phyloP scores from a whole-genome alignment of 2,888 invertebrate genomes.

The Clanis bilineata region DNA sequence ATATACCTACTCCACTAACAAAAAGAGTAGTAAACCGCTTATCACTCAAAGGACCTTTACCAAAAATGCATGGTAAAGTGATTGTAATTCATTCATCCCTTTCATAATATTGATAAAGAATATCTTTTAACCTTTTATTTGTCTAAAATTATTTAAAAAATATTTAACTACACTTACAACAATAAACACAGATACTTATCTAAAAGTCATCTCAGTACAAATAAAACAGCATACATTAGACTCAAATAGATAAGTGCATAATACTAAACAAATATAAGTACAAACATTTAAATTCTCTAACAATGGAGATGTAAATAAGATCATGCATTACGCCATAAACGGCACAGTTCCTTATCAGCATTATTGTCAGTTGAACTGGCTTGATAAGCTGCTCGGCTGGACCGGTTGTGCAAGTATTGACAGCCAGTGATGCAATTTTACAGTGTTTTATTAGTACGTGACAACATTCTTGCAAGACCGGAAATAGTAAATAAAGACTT shows the following conservation, averaged over 20 bases:
- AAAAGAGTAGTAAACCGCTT: no score
- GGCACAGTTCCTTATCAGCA: background rate
- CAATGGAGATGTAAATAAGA: constrained; percentile 1
- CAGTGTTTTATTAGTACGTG: background rate
- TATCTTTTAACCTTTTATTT: no score
- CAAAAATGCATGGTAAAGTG: no score
- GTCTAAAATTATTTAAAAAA: no score
- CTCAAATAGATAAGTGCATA: background rate
- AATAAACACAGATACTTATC: background rate
- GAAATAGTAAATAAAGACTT: no score
- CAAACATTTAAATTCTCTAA: background rate
- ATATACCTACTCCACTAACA: no score
- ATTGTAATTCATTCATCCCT: no score
- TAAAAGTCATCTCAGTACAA: background rate
- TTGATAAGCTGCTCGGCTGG: background rate
- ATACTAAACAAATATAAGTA: background rate
- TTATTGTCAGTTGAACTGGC: background rate
- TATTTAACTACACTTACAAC: background rate
- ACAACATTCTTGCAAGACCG: no score
- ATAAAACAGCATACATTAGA: background rate
- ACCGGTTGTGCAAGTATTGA: background rate
- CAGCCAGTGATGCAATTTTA: background rate
- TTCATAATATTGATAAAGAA: no score
- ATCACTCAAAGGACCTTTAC: no score
- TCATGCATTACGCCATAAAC: background rate